Conservation (phyloP, 1,140 invertebrate species). For the Coenobita brevimanus region DNA sequence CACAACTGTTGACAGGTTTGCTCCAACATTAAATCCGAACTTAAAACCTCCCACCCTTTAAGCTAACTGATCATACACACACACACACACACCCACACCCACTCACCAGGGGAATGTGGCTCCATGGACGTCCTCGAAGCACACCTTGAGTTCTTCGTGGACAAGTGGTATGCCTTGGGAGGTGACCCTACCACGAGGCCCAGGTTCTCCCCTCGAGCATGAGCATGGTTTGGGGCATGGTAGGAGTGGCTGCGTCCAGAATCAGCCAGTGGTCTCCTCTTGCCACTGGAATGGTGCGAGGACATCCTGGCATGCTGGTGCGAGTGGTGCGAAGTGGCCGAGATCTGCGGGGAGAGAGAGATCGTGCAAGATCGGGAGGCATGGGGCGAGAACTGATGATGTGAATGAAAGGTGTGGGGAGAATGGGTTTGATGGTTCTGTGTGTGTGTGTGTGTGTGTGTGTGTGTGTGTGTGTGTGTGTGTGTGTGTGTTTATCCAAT, state of each 20-base stretch:
- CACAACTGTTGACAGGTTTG: too few relatives aligned
- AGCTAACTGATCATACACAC: too few relatives aligned
- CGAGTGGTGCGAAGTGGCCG: too few relatives aligned
- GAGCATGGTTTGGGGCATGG: constrained; percentile 38
- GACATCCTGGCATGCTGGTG: too few relatives aligned
- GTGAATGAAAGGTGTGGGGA: neutral
- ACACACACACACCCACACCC: too few relatives aligned
- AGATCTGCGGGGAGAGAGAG: neutral
- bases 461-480: neutral
- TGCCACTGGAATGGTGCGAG: too few relatives aligned
- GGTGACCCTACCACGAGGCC: constrained; percentile 40
- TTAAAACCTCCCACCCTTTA: too few relatives aligned
- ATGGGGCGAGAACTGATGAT: neutral
- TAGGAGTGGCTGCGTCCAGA: constrained; percentile 54
- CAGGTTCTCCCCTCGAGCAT: constrained; percentile 9
- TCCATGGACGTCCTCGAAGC: constrained; percentile 53
- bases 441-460: neutral
- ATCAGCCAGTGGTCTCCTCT: constrained; percentile 30
- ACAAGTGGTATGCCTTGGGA: constrained; percentile 43
- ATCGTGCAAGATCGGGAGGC: neutral
- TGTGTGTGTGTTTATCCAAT: neutral
- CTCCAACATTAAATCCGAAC: too few relatives aligned
- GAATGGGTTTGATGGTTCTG: neutral
- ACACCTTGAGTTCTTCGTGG: constrained; percentile 52
- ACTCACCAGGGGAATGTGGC: constrained; percentile 39